Base-by-base conservation (phyloP, 2,888 invertebrate species). In the Rhimphoctona megacephalus region DNA sequence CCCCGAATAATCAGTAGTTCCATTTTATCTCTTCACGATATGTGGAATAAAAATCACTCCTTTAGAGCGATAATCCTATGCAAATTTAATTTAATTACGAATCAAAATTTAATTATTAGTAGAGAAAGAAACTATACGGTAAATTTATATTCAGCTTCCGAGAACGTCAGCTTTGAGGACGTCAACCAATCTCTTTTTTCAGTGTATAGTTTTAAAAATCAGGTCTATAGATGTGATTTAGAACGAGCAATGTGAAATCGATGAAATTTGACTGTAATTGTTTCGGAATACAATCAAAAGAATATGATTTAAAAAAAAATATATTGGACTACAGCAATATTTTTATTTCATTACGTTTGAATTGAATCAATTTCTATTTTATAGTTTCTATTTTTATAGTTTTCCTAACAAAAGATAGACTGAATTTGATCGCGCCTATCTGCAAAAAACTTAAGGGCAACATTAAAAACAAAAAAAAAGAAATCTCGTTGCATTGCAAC, bases 1-100 rank as follows among this genome's bases (percentile, higher is more conserved):
- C 52, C 49, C 72, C 39, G 36, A 61, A 61, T 14, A 61, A 30
- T 33, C 67, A 54, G 49, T 67, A n/a, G 33, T 57, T 81, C 64
- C 70, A 22, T 69, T 30, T 33, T 39, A 36, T 33, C 69, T 61
- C 82, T 52, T 46, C 52, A 39, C 81, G 9, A 19, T 46, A 46
- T 61, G 11, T 30, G 17, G 36, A 70, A 33, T 22, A 66, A 36
- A 66, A 66, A n/a, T 33, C 33, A 36, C n/a, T 36, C 33, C 19
- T 7, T 39, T 5, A 17, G n/a, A 39, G 33, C 36, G 66, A 66
- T 57, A 57, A 61, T 61, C 30, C 17, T 61, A 61, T 61, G 30
- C 30, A 61, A 61, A 61, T 61, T 61, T 6, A 30, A 61, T 61
- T 30, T 17, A 25, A 61, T 30, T 30, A 17, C 30, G 61, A 61